A percentile compares a stretch with the other conserved stretches of the same genome.
phyloP scores from a whole-genome alignment of 2,113 vertebrate species.

The Gavialis gangeticus region DNA sequence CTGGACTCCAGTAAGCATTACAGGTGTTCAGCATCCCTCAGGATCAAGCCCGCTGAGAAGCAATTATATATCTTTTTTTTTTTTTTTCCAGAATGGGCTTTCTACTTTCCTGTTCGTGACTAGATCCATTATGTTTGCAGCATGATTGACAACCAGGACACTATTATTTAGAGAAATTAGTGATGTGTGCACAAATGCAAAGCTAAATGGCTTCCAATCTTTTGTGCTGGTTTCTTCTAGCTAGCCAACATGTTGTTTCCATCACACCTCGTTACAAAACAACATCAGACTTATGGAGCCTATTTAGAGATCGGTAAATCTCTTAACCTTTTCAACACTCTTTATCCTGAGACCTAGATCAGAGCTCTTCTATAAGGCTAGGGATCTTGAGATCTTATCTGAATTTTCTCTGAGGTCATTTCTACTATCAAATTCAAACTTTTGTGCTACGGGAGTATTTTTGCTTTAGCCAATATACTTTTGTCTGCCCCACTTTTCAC shows the following conservation, averaged over 20 bases:
- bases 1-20: background rate
- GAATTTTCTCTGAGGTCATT: background rate
- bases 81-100: too few species aligned
- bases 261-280: background rate
- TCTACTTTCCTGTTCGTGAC: background rate
- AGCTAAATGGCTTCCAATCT: background rate
- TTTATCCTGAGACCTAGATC: background rate
- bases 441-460: background rate
- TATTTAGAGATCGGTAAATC: background rate
- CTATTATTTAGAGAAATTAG: slow-evolving; percentile 23
- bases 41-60: background rate
- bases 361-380: background rate
- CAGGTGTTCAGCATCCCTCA: background rate
- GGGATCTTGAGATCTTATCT: background rate
- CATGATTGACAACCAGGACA: background rate
- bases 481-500: background rate
- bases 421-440: background rate
- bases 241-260: background rate
- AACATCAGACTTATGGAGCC: background rate
- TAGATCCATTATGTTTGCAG: background rate
- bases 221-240: background rate
- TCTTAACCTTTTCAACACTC: background rate
- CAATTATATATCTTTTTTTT: background rate
- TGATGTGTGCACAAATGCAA: background rate
- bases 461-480: background rate